Percentiles rank a stretch among this genome's conserved stretches.
Conservation (phyloP, 1,140 invertebrate genomes). For the Leptinotarsa undecemlineata region DNA sequence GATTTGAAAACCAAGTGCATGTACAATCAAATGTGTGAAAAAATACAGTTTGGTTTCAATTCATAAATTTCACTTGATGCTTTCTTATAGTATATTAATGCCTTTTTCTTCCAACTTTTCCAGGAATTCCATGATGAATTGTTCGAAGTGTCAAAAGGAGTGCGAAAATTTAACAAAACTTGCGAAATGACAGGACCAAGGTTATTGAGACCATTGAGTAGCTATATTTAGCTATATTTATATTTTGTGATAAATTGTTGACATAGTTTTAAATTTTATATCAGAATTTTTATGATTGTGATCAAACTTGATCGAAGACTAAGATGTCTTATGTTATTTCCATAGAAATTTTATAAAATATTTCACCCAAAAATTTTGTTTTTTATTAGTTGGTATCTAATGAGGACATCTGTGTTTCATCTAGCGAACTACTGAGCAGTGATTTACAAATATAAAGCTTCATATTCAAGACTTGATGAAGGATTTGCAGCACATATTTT, state of each 20-base stretch:
- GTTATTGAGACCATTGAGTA: background rate
- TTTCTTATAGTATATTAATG: too few species aligned
- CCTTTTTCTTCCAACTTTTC: background rate
- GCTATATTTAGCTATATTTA: background rate
- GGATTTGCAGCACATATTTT: too few species aligned
- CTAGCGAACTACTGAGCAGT: too few species aligned
- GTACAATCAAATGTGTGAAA: too few species aligned
- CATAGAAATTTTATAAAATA: background rate
- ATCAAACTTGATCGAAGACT: background rate
- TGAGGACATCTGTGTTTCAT: too few species aligned
- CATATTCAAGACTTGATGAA: too few species aligned
- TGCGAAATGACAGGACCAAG: constrained; percentile 23
- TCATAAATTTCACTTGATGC: too few species aligned
- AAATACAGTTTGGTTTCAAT: too few species aligned
- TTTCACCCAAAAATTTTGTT: too few species aligned
- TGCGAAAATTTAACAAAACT: constrained; percentile 34
- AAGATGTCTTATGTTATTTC: background rate
- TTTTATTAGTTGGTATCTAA: too few species aligned
- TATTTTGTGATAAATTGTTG: constrained; percentile 2
- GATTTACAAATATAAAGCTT: too few species aligned
- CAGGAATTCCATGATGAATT: constrained; percentile 32
- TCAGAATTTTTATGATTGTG: background rate
- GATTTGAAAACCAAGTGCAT: too few species aligned
- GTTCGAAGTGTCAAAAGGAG: constrained; percentile 34
- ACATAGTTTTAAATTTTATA: constrained; percentile 1